Conservation (phyloP, 2,888 invertebrate genomes). For the Trichogramma dendrolimi region DNA sequence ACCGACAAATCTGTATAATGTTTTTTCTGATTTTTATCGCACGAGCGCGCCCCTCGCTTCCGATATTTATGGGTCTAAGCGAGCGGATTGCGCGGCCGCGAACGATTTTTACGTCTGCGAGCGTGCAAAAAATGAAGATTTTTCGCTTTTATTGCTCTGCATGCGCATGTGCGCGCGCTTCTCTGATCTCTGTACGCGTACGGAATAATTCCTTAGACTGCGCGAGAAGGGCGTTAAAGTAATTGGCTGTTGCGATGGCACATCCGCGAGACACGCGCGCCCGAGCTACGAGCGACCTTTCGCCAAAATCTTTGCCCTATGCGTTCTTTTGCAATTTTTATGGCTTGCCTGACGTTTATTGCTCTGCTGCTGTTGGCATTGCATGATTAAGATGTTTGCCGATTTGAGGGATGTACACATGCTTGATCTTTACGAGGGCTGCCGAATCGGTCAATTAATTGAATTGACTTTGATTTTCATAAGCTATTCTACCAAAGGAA, state of each 20-base stretch:
- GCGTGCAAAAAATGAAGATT: slow-evolving; percentile 24
- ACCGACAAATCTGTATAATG: slow-evolving; percentile 52
- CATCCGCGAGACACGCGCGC: background rate
- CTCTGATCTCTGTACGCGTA: slow-evolving; percentile 13
- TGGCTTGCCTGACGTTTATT: slow-evolving; percentile 28
- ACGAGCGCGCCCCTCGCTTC: slow-evolving; percentile 28
- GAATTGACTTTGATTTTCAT: background rate
- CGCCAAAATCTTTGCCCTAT: slow-evolving; percentile 18
- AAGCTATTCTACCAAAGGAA: too few relatives aligned
- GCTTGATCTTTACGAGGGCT: slow-evolving; percentile 5
- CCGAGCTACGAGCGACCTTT: slow-evolving; percentile 12
- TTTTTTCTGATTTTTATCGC: slow-evolving; percentile 50
- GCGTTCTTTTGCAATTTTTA: slow-evolving; percentile 16
- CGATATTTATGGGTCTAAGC: slow-evolving; percentile 46
- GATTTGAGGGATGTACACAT: slow-evolving; percentile 12
- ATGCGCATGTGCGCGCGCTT: background rate
- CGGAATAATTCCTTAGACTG: slow-evolving; percentile 20
- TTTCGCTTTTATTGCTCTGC: slow-evolving; percentile 19
- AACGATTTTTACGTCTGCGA: slow-evolving; percentile 21
- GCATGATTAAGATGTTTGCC: slow-evolving; percentile 29
- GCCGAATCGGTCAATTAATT: slow-evolving; percentile 16
- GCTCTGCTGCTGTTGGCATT: slow-evolving; percentile 8
- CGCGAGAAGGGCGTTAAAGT: slow-evolving; percentile 22
- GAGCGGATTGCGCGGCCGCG: slow-evolving; percentile 34
- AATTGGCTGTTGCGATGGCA: slow-evolving; percentile 20